These are phyloP conservation scores for Lepidonotus clava DNA, from an alignment of 2,888 invertebrate genomes.

Conservation along the genomic window DNA sequence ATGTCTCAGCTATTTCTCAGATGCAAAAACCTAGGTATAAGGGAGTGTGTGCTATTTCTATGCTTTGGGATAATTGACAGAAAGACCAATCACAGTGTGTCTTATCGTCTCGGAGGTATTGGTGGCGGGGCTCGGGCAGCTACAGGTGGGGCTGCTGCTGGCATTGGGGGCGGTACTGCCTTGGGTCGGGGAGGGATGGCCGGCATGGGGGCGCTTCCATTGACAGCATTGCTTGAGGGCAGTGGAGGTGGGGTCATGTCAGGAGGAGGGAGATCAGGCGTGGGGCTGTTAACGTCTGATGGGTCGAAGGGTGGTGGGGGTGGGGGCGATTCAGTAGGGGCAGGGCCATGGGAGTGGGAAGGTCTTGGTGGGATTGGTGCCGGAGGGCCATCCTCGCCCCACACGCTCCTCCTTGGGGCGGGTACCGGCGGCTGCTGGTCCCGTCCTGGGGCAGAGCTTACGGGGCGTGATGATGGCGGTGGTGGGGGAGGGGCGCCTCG, in stretches of 20 bases:
- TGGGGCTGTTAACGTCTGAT: neutral
- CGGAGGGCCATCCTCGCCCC: conserved; percentile 25
- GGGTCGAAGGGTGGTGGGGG: conserved; percentile 14
- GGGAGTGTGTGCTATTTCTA: too few species aligned
- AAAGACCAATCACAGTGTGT: too few species aligned
- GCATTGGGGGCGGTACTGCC: neutral
- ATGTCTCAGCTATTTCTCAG: too few species aligned
- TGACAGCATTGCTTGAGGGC: neutral
- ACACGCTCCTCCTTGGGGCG: conserved; percentile 50
- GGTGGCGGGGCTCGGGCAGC: conserved; percentile 43
- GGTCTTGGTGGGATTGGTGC: conserved; percentile 18
- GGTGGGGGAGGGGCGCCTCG: neutral
- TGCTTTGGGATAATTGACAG: neutral
- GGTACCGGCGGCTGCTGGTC: conserved; percentile 55
- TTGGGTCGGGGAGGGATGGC: conserved; percentile 52
- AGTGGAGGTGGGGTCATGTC: conserved; percentile 44
- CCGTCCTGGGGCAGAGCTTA: neutral
- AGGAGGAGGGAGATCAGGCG: conserved; percentile 46
- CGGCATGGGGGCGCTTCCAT: conserved; percentile 9
- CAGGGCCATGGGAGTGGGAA: neutral
- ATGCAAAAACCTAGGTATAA: too few species aligned
- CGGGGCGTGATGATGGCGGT: conserved; percentile 6
- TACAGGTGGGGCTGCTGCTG: neutral
- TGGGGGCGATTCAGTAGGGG: conserved; percentile 30
- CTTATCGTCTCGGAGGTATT: conserved; percentile 41